Base-by-base conservation (phyloP, 1,140 invertebrate genomes). In the Macrobrachium nipponense region DNA sequence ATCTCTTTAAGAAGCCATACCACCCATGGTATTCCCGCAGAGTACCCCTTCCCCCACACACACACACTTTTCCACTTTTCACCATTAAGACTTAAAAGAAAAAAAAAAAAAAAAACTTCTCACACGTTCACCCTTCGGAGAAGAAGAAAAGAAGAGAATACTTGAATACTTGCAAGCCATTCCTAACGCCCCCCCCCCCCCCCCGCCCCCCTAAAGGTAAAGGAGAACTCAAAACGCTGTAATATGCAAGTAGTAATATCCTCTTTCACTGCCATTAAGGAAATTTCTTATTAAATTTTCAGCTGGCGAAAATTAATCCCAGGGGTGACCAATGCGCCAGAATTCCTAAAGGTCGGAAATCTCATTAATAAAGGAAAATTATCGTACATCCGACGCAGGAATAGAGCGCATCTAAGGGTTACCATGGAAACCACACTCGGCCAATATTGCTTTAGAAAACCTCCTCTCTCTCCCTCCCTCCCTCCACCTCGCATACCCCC, bases 241-340 rank as follows among this genome's bases (percentile, higher is more conserved):
- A 62, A 73, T 75, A 75, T 75, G 59, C 80, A 73, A 36, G 68
- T 70, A 43, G 68, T 75, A 59, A 73, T 43, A 62, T 23, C 27
- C 60, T 73, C 80, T 62, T 60, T n/a, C 59, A 18, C 27, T 18
- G 58, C 81, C 81, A 82, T 82, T 72, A 82, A 58, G 60, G 81
- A 75, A 75, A 82, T 75, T 82, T 60, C 81, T 82, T 82, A 82
- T 82, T 82, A 82, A 82, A 82, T 75, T 82, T 75, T 82, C 70
- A 82, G 72, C 81, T 62, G 70, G 81, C 64, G 81, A 27, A 82
- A 82, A 82, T 82, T 82, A 82, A 82, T 82, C 81, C 81, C 43
- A 44, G 10, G 70, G 36, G 81, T 72, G 81, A 82, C 81, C 81
- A 82, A 82, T 82, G 59, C 44, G 23, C 70, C 58, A 72, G 72